Base-by-base conservation (phyloP, 2,888 invertebrate species). In the Nebria salina region DNA sequence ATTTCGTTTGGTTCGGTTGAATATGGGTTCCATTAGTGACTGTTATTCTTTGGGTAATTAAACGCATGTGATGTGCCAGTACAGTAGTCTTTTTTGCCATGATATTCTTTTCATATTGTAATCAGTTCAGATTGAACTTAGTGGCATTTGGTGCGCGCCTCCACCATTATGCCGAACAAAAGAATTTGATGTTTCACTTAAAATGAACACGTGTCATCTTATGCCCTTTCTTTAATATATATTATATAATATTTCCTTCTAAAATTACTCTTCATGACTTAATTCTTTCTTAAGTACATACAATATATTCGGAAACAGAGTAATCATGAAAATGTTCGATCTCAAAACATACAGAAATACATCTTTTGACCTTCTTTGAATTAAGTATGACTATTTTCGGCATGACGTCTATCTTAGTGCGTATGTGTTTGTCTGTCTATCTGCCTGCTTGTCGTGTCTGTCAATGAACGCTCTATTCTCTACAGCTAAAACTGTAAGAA, bases 81-180 rank as follows among this genome's bases (percentile, higher is more conserved):
- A 4, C 82, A 34, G 54, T 54, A 54, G 54, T 54, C 2, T 8
- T 83, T 83, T 83, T 83, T 84, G 82, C 84, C 84, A 84, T 84
- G 83, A 83, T 84, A 84, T 86, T 87, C 87, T 87, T 87, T 87
- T 87, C 86, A 87, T 87, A 87, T 87, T 87, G 85, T 86, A 87
- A 87, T 87, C 83, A 82, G 82, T 83, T 34, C 70, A 70, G 70
- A 70, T 70, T 70, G 70, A 70, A 70, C 20, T 25, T 26, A 34
- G 26, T 15, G 20, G 70, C 3, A 34, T 15, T 25, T 34, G 26
- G 9, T 68, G 15, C 25, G 68, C 25, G 54, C 54, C 54, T 54
- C 13, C 54, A 13, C 54, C 54, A 54, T 54, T 54, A 54, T 54
- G 13, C 13, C 54, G 54, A 54, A 54, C 54, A 54, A 54, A 54